Evolutionary conservation across 2,797 vertebrate species (phyloP), one percentile per base, ranked within the genome.

Genomic region (Chaenodraco wilsoni): DNA sequence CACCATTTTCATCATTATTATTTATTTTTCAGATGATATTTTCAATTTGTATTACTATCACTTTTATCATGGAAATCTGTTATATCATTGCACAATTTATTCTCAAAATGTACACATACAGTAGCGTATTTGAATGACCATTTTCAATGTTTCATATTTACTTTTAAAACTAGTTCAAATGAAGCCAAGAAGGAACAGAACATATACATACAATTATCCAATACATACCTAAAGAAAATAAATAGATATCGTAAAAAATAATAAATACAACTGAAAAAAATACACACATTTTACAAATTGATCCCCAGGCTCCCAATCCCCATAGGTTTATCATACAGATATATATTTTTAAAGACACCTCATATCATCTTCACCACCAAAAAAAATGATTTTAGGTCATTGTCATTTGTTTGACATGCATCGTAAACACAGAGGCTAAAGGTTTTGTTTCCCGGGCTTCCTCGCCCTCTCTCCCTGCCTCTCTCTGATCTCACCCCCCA

Each of bases 201-300:
- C 93, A 84, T 89, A 88, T 95, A 94, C 93, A 88, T 91, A 95
- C 94, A 88, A 86, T 92, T 94, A 94, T 95, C 92, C 94, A 93
- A 94, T 94, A 94, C 93, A 91, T 93, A 95, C 93, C 90, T 92
- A 92, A 94, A 89, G 86, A 94, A 94, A 95, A 95, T 92, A 94
- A 94, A 93, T 92, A 94, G 85, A 93, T 91, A 90, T 95, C 77
- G 91, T 95, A 95, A 94, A 95, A 95, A 94, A 93, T 92, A 83
- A 94, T 91, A 94, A 94, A 93, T 92, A 91, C 92, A 95, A 95
- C 94, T 92, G 88, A 95, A 95, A 94, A 94, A 95, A 95, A 93
- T 94, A 94, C 95, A 94, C 94, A 95, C 93, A 91, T 94, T 95
- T 94, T 95, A 95, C 93, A 95, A 95, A 95, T 94, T 92, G 91